Evolutionary conservation across 1,140 invertebrate genomes (phyloP), one percentile per base, ranked within the genome.

Genomic region (Charaxes varanes): DNA sequence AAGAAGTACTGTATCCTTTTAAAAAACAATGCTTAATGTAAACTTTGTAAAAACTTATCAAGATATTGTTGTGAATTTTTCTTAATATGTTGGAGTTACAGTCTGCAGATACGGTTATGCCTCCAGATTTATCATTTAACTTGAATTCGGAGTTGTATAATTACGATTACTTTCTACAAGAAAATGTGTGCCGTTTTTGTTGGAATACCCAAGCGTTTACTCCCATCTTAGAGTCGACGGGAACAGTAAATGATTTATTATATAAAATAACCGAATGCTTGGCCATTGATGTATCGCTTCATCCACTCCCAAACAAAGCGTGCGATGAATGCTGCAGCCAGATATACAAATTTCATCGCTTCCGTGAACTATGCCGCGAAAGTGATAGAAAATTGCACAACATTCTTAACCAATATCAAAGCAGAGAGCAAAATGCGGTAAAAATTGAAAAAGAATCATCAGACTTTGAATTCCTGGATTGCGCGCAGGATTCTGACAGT

Each of bases 141-240:
- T 54, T 49, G 26, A 31, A 62, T n/a, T 51, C 51, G 27, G 37
- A 57, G 31, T 6, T 49, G 17, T 72, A 72, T 34, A 70, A 37
- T 10, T 64, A 57, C 23, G 65, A 78, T 37, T 78, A 78, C 42
- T 76, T 81, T 49, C 51, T 54, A 40, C 63, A 64, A 53, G 53
- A 56, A 4, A 58, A 80, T 19, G 49, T 80, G 1, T 80, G 76
- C 33, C 43, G 71, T 38, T 38, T 80, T 13, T 80, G 76, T 35
- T 80, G 65, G 65, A 52, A 31, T 19, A 55, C 28, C 46, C 48
- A 69, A 15, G 62, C 67, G 0, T 41, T 46, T 27, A 57, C 14
- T 15, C 55, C 62, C 34, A 42, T 71, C 21, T 26, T 40, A 8
- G 23, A 33, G 28, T 27, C 27, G n/a, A 10, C 35, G 1, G 19